Base-by-base conservation (phyloP, 2,888 invertebrate genomes). In the Eucera pruinosa region DNA sequence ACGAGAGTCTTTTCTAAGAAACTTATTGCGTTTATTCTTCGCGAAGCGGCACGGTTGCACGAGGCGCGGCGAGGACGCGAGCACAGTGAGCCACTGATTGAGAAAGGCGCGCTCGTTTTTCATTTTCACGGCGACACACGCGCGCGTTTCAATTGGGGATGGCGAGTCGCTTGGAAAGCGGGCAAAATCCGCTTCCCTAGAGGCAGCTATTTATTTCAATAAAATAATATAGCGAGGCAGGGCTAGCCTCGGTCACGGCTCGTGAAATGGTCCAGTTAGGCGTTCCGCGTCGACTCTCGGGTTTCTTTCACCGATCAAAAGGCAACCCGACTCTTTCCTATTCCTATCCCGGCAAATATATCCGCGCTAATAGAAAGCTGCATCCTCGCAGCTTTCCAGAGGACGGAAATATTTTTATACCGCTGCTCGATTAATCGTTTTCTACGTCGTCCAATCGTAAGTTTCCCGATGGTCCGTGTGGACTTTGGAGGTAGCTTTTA, bases 31-130 rank as follows among this genome's bases (percentile, higher is more conserved):
- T 39, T 60, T 48, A 11, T 75, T 62, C 55, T 25, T 41, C 30
- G 15, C 33, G 0, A 15, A 18, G 33, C 33, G 4, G 3, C 33
- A 7, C 33, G 33, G 3, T 33, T 7, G 33, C n/a, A n/a, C n/a
- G n/a, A n/a, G n/a, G n/a, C n/a, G n/a, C n/a, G n/a, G n/a, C n/a
- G n/a, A n/a, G n/a, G n/a, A n/a, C n/a, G n/a, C n/a, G n/a, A n/a
- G n/a, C n/a, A 33, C 65, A 43, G n/a, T 23, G 2, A 2, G 18
- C 9, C 39, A 11, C 54, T 62, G 72, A 72, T 72, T 71, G 72
- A 33, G 7, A 5, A 7, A 7, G 33, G 33, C 33, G 3, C 33
- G 33, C 4, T 5, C 33, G 33, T 33, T 33, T 33, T 33, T 33
- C 33, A n/a, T n/a, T n/a, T n/a, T 33, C 33, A 33, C 33, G 33